A percentile compares a stretch with the other conserved stretches of the same genome.
These are phyloP conservation scores for Yponomeuta evonymella DNA, from an alignment of 2,888 invertebrate species.

Conservation along the genomic window DNA sequence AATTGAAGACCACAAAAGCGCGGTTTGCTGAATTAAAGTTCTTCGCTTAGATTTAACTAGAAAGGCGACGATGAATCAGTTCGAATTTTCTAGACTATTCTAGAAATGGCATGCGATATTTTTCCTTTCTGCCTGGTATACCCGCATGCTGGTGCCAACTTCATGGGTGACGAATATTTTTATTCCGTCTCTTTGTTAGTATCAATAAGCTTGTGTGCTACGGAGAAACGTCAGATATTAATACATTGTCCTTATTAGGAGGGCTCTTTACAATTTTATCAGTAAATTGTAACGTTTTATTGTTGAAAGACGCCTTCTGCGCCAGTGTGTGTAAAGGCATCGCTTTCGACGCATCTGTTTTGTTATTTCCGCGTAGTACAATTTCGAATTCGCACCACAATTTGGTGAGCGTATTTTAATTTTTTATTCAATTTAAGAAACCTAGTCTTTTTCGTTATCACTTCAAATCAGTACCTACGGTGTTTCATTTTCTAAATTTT, in stretches of 20 bases:
- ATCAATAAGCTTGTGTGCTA: constrained; percentile 24
- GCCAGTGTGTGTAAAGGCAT: constrained; percentile 75
- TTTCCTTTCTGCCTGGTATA: constrained; percentile 30
- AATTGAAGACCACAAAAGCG: no score
- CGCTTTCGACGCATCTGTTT: constrained; percentile 51
- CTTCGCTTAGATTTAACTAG: no score
- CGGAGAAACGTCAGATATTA: constrained; percentile 34
- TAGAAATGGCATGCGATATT: constrained; percentile 17
- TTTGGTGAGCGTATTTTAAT: constrained; percentile 16
- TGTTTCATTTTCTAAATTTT: not conserved
- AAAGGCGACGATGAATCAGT: no score
- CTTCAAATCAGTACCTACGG: no score
- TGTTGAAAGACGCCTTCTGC: constrained; percentile 68
- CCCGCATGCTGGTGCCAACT: constrained; percentile 36
- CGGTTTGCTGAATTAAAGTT: no score
- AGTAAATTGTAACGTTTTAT: constrained; percentile 37
- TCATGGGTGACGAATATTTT: constrained; percentile 37
- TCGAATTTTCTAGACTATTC: no score
- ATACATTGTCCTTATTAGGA: constrained; percentile 30
- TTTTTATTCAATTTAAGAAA: not conserved
- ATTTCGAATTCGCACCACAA: constrained; percentile 11
- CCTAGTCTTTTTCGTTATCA: not conserved
- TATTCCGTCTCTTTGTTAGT: constrained; percentile 38
- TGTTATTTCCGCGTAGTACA: constrained; percentile 8
- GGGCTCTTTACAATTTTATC: constrained; percentile 32